A percentile compares a stretch with the other conserved stretches of the same genome.
These are phyloP conservation scores for Rhynchonycteris naso DNA, from an alignment of 2,797 vertebrate genomes.

Conservation along the genomic window DNA sequence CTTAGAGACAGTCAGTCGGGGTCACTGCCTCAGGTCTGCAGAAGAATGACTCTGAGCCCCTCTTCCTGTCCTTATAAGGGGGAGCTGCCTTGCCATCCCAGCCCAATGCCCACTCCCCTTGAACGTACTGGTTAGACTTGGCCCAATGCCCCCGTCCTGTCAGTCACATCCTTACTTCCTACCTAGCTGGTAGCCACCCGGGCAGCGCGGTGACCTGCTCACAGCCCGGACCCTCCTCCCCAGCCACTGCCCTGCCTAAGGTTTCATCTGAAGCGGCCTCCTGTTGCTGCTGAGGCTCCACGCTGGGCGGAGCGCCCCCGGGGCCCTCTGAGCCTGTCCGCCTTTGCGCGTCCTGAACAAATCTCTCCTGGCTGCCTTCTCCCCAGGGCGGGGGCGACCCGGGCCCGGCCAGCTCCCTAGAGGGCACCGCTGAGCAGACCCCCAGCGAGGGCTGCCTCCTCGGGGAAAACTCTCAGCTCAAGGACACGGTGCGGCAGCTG, in stretches of 20 bases:
- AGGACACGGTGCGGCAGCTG: slow-evolving; percentile 88
- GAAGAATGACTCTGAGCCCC: background rate
- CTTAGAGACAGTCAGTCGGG: too few relatives aligned
- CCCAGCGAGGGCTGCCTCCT: slow-evolving; percentile 88
- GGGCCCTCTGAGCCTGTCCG: background rate
- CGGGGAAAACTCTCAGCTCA: slow-evolving; percentile 90
- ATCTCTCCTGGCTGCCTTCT: slow-evolving; percentile 43
- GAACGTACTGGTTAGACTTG: background rate
- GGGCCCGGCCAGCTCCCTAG: slow-evolving; percentile 89
- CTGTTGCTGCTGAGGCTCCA: background rate
- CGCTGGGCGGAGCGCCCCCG: background rate
- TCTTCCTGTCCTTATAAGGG: background rate
- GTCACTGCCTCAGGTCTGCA: background rate
- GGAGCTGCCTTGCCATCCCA: background rate
- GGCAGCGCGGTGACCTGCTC: background rate
- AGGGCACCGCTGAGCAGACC: slow-evolving; percentile 88
- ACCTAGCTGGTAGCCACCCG: too few relatives aligned
- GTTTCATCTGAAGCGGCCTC: background rate
- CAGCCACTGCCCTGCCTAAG: fast-evolving
- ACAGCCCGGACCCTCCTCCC: background rate
- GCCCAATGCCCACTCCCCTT: background rate
- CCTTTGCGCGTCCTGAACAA: background rate
- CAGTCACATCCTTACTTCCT: background rate
- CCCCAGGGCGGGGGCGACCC: slow-evolving; percentile 87
- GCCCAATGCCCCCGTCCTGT: background rate